Conservation (phyloP, 2,113 vertebrate genomes). For the Bettongia penicillata region DNA sequence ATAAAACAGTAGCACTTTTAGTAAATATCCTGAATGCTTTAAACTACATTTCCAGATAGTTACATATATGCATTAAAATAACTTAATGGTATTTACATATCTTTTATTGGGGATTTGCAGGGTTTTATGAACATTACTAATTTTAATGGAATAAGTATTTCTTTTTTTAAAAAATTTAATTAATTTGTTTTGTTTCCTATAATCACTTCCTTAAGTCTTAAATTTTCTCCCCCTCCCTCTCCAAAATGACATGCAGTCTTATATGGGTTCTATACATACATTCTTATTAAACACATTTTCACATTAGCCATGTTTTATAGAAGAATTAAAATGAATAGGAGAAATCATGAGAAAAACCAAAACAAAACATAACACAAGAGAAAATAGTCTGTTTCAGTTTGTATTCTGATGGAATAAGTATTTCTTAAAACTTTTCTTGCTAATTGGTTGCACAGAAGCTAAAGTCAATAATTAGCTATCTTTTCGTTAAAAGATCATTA, state of each 20-base stretch:
- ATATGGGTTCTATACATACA: too few species aligned
- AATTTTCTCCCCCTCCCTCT: too few species aligned
- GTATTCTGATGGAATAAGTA: background rate
- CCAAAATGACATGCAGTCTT: too few species aligned
- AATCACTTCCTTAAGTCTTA: too few species aligned
- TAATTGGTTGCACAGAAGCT: slow-evolving; percentile 89
- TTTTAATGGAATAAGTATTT: slow-evolving; percentile 4
- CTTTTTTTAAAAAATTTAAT: background rate
- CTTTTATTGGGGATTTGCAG: slow-evolving; percentile 2
- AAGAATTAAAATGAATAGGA: too few species aligned
- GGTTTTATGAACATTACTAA: slow-evolving; percentile 18
- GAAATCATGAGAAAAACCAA: too few species aligned
- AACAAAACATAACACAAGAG: too few species aligned
- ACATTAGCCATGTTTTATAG: too few species aligned
- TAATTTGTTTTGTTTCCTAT: too few species aligned
- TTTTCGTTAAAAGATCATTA: slow-evolving; percentile 89
- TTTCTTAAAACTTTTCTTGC: slow-evolving; percentile 78
- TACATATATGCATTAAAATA: background rate
- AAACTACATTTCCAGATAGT: background rate
- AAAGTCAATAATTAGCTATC: slow-evolving; percentile 91
- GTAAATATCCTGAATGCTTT: background rate
- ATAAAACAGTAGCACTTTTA: background rate
- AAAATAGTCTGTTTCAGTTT: too few species aligned
- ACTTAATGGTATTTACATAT: slow-evolving; percentile 22
- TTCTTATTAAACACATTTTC: too few species aligned